Evolutionary conservation across 2,888 invertebrate species (phyloP), one percentile per base, ranked within the genome.

Genomic region (Drosophila yooni): DNA sequence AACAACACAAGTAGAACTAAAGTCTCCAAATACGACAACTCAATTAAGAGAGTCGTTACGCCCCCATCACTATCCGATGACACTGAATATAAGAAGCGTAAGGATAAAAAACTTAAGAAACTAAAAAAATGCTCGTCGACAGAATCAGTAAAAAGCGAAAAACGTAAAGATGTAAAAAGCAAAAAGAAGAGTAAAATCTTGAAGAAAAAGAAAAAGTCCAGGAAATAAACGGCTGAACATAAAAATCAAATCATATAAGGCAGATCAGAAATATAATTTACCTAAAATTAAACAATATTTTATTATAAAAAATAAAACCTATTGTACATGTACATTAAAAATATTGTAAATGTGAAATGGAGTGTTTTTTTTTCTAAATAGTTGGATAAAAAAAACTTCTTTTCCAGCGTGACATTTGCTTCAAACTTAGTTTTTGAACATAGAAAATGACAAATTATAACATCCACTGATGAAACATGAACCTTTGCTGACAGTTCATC

Each of bases 91-190:
- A 81, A 93, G 52, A 95, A 94, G 71, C 94, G 94, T 84, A 95
- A 95, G 92, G 95, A 95, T 86, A 95, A 95, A 92, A 94, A 94
- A 74, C 92, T 93, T 52, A 96, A 94, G 91, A 95, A 94, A 82
- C 92, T 91, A 95, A 76, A 76, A 29, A 95, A 83, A 72, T 93
- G 93, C 10, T 92, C 93, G 34, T 93, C 94, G 36, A 82, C 83
- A 4, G 92, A 92, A 75, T 94, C 94, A 0, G 92, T 93, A 15
- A 81, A 71, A 83, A 96, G 95, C 91, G 95, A 95, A 91, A 96
- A 96, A 92, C 96, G 95, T 93, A 96, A 96, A 92, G 96, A 96
- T 92, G 94, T 95, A 2, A 95, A 89, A 65, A 87, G 70, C 64
- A 88, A 90, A 75, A 89, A 82, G 46, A 86, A 78, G 56, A 81